Percentiles rank a stretch among this genome's conserved stretches.
Evolutionary conservation across 2,888 invertebrate genomes (phyloP).

Genomic region (Parochlus steinenii): DNA sequence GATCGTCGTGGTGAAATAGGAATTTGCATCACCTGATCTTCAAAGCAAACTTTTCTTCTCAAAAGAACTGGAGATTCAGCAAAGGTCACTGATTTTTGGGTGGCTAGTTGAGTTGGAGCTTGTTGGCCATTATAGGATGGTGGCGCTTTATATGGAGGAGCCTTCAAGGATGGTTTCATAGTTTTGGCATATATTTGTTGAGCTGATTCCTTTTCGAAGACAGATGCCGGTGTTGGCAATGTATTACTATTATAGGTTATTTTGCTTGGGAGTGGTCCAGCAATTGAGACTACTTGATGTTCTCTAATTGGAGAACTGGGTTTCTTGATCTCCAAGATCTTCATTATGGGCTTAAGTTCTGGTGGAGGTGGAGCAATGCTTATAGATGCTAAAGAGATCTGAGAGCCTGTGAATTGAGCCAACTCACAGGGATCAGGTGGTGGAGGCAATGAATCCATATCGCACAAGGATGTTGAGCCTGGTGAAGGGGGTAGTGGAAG

Average conservation of each 20-base stretch:
- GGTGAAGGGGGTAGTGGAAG: conserved; percentile 59
- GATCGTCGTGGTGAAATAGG: conserved; percentile 19
- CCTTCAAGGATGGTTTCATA: conserved; percentile 20
- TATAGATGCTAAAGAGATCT: conserved; percentile 40
- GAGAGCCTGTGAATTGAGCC: conserved; percentile 49
- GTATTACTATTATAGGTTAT: conserved; percentile 10
- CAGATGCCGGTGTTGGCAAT: conserved; percentile 14
- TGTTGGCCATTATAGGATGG: conserved; percentile 19
- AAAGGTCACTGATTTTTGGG: conserved; percentile 28
- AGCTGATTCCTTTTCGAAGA: conserved; percentile 15
- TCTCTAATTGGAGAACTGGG: conserved; percentile 1
- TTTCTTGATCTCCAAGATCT: no score
- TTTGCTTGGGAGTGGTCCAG: no score
- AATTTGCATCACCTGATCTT: conserved; percentile 21
- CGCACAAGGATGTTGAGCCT: conserved; percentile 24
- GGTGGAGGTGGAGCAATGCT: conserved; percentile 62
- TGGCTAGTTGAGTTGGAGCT: conserved; percentile 11
- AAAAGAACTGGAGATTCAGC: conserved; percentile 28
- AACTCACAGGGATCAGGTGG: conserved; percentile 34
- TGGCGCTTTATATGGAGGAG: conserved; percentile 28
- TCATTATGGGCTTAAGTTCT: conserved; percentile 32
- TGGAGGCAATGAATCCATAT: conserved; percentile 40
- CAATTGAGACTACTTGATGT: not conserved
- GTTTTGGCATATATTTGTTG: conserved; percentile 16
- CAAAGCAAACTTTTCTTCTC: conserved; percentile 31